Base-by-base conservation (phyloP, 2,113 vertebrate species). In the Melanotaenia duboulayi region DNA sequence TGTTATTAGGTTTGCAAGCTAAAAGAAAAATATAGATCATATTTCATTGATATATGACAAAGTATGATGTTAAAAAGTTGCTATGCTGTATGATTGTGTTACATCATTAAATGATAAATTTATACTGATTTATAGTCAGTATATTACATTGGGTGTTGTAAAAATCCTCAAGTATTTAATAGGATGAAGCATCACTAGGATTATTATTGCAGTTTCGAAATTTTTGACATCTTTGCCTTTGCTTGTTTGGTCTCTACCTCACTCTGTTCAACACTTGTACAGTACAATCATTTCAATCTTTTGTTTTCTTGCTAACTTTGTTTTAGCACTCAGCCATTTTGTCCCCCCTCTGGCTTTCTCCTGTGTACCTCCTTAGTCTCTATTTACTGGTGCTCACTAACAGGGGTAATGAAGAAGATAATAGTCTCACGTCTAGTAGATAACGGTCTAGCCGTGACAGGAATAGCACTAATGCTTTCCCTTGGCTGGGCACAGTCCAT, bases 351-450 rank as follows among this genome's bases (percentile, higher is more conserved):
- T 73, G 28, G 56, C 65, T 79, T 68, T 82, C 66, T n/a, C 44
- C 79, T 57, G 23, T 57, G 49, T 75, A 40, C 66, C 42, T 48
- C 63, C 57, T 55, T 9, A 56, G 55, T 74, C 44, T 48, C 25
- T 80, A 69, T 78, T 68, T 62, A 71, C 62, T 51, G 23, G 49
- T 55, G 60, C 80, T 78, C 56, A 78, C 64, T 78, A 75, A 80
- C 74, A 78, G 40, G 23, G 64, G 71, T 82, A 85, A 88, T 82
- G 80, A 81, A 71, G 87, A 85, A 66, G 79, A 80, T 85, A 82
- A 91, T 80, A 56, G 80, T 85, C 77, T 50, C 23, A 50, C 64
- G 63, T 65, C 57, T 39, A 60, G 71, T 62, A 86, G 78, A 87
- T 87, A 89, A 85, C 81, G 78, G 68, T 77, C 76, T 72, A 62